These are phyloP conservation scores for Amblyraja radiata DNA, from an alignment of 2,797 vertebrate species.

Conservation along the genomic window DNA sequence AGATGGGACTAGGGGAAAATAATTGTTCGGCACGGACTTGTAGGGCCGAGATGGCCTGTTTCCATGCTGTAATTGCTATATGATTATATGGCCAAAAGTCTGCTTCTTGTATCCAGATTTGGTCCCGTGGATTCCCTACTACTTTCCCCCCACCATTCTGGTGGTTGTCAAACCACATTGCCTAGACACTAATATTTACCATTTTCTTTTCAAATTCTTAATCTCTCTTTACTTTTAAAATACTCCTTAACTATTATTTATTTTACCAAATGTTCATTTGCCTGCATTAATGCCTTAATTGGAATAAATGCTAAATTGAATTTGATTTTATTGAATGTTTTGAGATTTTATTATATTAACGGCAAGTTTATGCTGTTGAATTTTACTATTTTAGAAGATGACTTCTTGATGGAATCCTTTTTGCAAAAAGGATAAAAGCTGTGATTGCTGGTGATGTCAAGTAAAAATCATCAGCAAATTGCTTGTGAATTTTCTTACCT, in stretches of 20 bases:
- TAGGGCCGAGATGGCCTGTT: too few relatives aligned
- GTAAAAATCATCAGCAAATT: background rate
- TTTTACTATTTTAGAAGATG: background rate
- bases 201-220: background rate
- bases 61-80: too few relatives aligned
- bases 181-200: background rate
- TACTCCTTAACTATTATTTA: background rate
- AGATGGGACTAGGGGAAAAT: too few relatives aligned
- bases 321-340: background rate
- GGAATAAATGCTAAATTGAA: too few relatives aligned
- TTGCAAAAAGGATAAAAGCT: background rate
- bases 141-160: background rate
- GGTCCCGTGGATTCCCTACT: background rate
- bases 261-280: background rate
- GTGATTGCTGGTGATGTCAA: background rate
- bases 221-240: background rate
- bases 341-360: background rate
- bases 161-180: background rate
- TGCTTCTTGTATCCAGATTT: background rate
- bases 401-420: background rate
- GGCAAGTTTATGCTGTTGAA: background rate
- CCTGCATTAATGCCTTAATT: background rate
- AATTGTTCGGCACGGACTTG: too few relatives aligned
- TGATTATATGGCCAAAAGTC: too few relatives aligned
- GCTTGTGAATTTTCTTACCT: background rate